Percentiles rank a stretch among this genome's conserved stretches.
phyloP scores from a whole-genome alignment of 30 jellyfish, hydroid and myxozoan species.

The Pelagia noctiluca region DNA sequence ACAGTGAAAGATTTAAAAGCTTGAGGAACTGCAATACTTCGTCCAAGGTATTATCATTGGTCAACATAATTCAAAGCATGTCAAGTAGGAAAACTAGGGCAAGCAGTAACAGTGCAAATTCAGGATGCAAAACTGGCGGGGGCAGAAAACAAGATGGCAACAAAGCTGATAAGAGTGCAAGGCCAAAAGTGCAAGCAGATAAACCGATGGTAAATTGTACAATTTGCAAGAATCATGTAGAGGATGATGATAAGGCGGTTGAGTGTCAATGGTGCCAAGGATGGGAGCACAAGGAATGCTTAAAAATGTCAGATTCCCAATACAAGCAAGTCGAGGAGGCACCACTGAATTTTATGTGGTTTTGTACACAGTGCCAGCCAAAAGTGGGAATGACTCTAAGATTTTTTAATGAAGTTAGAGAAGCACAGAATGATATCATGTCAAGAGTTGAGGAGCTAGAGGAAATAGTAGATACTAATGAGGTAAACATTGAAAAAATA shows the following conservation, averaged over 20 bases:
- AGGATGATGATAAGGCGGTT: neutral
- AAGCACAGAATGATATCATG: neutral
- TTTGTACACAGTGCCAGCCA: conserved; percentile 1
- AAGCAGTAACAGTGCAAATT: neutral
- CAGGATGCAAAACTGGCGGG: neutral
- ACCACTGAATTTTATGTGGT: conserved; percentile 3
- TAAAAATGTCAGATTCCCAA: conserved; percentile 2
- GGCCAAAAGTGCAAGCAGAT: conserved; percentile 1
- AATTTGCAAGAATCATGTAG: neutral
- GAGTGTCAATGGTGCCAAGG: conserved; percentile 9
- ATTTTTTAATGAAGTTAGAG: neutral
- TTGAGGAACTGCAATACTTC: too few species aligned
- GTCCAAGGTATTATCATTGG: neutral
- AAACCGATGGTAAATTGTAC: neutral
- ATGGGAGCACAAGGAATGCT: conserved; percentile 1
- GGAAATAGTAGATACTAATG: neutral
- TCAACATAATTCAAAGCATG: neutral
- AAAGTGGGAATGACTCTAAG: conserved; percentile 2
- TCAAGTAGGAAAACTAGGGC: conserved; percentile 2
- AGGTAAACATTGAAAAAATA: neutral
- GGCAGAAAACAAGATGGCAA: neutral
- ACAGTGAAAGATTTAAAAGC: too few species aligned
- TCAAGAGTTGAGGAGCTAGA: conserved; percentile 3
- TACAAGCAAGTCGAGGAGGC: conserved; percentile 5
- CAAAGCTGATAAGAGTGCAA: conserved; percentile 1